phyloP scores from a whole-genome alignment of 1,140 invertebrate genomes.

The Rhopalosiphum padi region DNA sequence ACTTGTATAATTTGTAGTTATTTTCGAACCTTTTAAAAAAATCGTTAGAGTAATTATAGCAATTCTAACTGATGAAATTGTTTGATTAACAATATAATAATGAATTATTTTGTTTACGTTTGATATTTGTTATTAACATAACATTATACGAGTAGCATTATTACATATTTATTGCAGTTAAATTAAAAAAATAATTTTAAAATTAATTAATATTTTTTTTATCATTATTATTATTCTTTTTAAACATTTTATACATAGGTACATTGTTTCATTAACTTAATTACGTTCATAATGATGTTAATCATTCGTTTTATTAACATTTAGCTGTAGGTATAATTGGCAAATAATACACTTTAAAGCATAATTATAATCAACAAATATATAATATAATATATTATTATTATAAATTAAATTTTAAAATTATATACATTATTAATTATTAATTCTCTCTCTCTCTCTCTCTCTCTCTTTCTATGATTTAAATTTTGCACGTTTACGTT shows the following conservation, averaged over 20 bases:
- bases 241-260: background rate
- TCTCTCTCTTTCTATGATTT: background rate
- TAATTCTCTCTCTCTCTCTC: background rate
- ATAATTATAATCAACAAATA: background rate
- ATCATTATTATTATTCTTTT: background rate
- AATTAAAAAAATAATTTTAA: background rate
- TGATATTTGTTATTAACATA: background rate
- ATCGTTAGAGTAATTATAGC: background rate
- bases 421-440: background rate
- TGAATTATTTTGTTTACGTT: background rate
- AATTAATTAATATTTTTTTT: background rate
- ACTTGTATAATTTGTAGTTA: conserved; percentile 41
- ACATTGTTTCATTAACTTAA: background rate
- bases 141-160: background rate
- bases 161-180: background rate
- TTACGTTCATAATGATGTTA: background rate
- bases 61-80: background rate
- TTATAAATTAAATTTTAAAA: background rate
- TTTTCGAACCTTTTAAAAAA: background rate
- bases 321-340: background rate
- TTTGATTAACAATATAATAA: conserved; percentile 10
- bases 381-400: background rate
- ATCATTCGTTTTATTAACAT: background rate
- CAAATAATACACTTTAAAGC: background rate
- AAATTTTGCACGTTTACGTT: background rate